A percentile compares a stretch with the other conserved stretches of the same genome.
These are phyloP conservation scores for Diplosoma virens DNA, from an alignment of 23 tunicate genomes.

Conservation along the genomic window DNA sequence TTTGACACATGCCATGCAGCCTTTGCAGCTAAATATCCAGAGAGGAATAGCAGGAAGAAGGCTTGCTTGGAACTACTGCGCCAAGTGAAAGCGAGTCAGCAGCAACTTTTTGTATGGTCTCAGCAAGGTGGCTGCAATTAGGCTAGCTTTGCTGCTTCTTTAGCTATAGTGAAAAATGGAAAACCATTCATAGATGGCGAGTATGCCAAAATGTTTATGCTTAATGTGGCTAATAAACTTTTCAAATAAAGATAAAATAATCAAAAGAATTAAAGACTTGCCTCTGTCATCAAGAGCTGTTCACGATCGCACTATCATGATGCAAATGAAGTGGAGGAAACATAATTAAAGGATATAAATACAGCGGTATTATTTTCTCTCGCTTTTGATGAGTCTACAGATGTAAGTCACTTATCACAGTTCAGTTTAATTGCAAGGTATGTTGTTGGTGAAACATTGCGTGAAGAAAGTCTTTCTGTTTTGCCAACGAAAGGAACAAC, in stretches of 20 bases:
- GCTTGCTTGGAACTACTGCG: slow-evolving; percentile 35
- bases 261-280: slow-evolving; percentile 29
- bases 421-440: slow-evolving; percentile 50
- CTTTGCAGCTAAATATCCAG: slow-evolving; percentile 45
- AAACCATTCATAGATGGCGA: slow-evolving; percentile 43
- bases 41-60: slow-evolving; percentile 41
- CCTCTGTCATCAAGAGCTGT: slow-evolving; percentile 36
- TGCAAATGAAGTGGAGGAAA: slow-evolving; percentile 43
- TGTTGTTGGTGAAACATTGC: slow-evolving; percentile 39
- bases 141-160: slow-evolving; percentile 45
- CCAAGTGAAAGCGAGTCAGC: slow-evolving; percentile 42
- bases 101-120: slow-evolving; percentile 33
- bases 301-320: slow-evolving; percentile 35
- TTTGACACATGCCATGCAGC: slow-evolving; percentile 27
- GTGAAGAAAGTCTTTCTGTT: slow-evolving; percentile 43
- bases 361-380: slow-evolving; percentile 39
- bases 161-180: slow-evolving; percentile 32
- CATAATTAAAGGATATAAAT: slow-evolving; percentile 41
- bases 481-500: slow-evolving; percentile 46
- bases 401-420: slow-evolving; percentile 47
- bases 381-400: slow-evolving; percentile 48
- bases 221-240: slow-evolving; percentile 37
- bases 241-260: slow-evolving; percentile 2
- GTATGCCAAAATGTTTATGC: slow-evolving; percentile 40
- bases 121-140: slow-evolving; percentile 44